phyloP scores from a whole-genome alignment of 2,888 invertebrate species.

The Schizaphis graminum region DNA sequence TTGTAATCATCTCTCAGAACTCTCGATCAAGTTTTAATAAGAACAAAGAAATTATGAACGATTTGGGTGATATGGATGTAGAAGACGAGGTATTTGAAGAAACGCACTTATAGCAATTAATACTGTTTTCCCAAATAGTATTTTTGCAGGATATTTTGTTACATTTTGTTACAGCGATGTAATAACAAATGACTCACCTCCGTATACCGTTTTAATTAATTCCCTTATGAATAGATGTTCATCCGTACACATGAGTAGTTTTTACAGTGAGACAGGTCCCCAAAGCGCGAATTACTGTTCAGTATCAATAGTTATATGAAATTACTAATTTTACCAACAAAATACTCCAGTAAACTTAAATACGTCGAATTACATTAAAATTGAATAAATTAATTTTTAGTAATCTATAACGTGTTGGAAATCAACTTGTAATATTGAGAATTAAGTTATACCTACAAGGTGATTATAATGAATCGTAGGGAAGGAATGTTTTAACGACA shows the following conservation, averaged over 20 bases:
- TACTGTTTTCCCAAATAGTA: background rate
- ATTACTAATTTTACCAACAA: background rate
- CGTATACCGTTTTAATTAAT: background rate
- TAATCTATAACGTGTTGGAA: background rate
- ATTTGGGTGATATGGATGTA: background rate
- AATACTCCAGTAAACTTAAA: background rate
- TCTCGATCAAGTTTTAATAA: background rate
- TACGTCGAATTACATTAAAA: background rate
- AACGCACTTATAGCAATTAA: background rate
- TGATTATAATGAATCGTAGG: background rate
- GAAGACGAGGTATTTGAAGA: background rate
- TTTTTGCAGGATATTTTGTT: background rate
- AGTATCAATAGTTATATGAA: background rate
- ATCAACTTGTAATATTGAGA: background rate
- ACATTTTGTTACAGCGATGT: background rate
- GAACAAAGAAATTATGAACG: background rate
- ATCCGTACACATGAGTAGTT: background rate
- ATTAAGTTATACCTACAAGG: background rate
- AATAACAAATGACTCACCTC: background rate
- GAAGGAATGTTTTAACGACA: background rate
- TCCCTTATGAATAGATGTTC: background rate
- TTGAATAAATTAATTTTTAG: background rate
- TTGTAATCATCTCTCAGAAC: background rate
- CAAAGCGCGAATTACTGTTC: background rate
- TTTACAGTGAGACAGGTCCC: background rate